These are phyloP conservation scores for Oxytorus armatus DNA, from an alignment of 2,888 invertebrate genomes.

Conservation along the genomic window DNA sequence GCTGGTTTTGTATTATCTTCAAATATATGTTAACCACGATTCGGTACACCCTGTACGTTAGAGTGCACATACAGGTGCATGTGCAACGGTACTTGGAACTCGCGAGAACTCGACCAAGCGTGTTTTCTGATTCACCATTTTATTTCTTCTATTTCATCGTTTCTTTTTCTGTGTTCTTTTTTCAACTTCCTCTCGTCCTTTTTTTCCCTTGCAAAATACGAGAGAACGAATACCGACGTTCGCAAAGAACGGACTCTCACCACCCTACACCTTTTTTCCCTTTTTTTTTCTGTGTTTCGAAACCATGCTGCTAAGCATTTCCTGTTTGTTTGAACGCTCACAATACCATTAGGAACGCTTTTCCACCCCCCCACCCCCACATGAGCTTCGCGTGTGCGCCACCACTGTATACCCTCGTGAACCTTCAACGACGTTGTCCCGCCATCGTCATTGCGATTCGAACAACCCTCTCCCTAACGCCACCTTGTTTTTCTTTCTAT, in stretches of 20 bases:
- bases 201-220: constrained; percentile 40
- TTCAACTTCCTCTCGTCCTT: constrained; percentile 6
- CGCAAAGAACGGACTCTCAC: constrained; percentile 49
- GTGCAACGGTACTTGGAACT: constrained; percentile 25
- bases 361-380: constrained; percentile 69
- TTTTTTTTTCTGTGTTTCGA: constrained; percentile 47
- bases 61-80: background rate
- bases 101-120: constrained; percentile 37
- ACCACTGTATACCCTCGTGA: constrained; percentile 18
- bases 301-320: constrained; percentile 74
- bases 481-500: constrained; percentile 12
- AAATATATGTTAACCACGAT: background rate
- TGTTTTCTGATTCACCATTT: constrained; percentile 44
- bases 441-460: constrained; percentile 54
- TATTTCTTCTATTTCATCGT: background rate
- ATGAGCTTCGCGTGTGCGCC: constrained; percentile 29
- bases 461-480: constrained; percentile 31
- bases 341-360: constrained; percentile 78
- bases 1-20: background rate
- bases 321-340: constrained; percentile 77
- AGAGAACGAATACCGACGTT: constrained; percentile 35
- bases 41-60: background rate
- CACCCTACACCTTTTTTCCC: constrained; percentile 32
- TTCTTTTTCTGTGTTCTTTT: constrained; percentile 15
- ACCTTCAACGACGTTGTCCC: constrained; percentile 52